Base-by-base conservation (phyloP, 2,113 vertebrate species). In the Phaethon lepturus region DNA sequence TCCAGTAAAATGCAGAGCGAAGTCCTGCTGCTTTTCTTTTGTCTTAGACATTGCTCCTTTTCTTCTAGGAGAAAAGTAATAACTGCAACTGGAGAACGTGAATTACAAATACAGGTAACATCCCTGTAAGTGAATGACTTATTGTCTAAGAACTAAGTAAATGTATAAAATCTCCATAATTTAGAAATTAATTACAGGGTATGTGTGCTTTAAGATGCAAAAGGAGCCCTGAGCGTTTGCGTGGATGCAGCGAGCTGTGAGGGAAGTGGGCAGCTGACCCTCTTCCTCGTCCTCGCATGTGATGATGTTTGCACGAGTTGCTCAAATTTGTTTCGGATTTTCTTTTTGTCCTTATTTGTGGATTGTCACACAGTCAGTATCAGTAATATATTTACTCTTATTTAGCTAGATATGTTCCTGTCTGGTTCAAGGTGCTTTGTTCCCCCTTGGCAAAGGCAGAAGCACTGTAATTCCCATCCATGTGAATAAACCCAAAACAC, bases 401-500 rank as follows among this genome's bases (percentile, higher is more conserved):
- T 92, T 68, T 86, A 78, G 45, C 74, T 92, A 90, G 92, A 92
- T 96, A 60, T 91, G 93, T 92, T 74, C 11, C 4, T 96, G 88
- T 77, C 64, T 97, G 52, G 76, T 98, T 98, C 97, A 98, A 97
- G 97, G 95, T 96, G 84, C 69, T 93, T 96, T 93, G 47, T 63
- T 97, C 73, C 95, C 95, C n/a, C 0, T 82, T 97, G 97, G 95
- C 92, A 97, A 97, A 97, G 88, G 79, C 91, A 96, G 94, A 96
- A 96, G 82, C 79, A 79, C 38, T 90, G 80, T 93, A 72, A 91
- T 71, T 94, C 59, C 62, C 53, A 60, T 97, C 89, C 60, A 80
- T 95, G 66, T 91, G 90, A 96, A 97, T 96, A 97, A 97, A 92
- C 88, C 69, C 56, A 85, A 96, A 97, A 95, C 74, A 89, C 93